These are phyloP conservation scores for Napeogenes inachia DNA, from an alignment of 2,888 invertebrate species.

Conservation along the genomic window DNA sequence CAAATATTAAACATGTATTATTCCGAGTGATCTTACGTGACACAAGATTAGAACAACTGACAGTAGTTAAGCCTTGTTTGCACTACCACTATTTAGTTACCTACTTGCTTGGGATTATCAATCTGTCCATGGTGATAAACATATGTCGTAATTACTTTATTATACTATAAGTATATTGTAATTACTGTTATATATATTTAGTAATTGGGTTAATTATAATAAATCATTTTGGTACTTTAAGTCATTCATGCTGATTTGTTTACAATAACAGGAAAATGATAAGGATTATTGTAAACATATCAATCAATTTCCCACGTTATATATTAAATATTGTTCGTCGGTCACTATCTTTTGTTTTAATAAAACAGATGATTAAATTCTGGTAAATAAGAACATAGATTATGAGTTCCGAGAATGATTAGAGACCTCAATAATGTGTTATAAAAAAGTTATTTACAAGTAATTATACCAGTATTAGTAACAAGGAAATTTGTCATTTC, in stretches of 20 bases:
- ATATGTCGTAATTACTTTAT: conserved; percentile 2
- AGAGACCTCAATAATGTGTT: too few relatives aligned
- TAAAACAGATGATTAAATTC: too few relatives aligned
- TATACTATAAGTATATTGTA: conserved; percentile 4
- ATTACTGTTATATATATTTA: background rate
- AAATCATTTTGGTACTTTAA: too few relatives aligned
- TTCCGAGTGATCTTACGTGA: conserved; percentile 39
- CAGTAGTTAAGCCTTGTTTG: conserved; percentile 50
- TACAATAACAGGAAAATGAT: too few relatives aligned
- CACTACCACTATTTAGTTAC: conserved; percentile 26
- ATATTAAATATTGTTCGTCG: conserved; percentile 34
- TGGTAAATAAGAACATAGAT: background rate
- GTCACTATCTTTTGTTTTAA: conserved; percentile 31
- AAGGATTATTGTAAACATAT: conserved; percentile 3
- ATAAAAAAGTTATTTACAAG: too few relatives aligned
- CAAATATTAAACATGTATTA: conserved; percentile 36
- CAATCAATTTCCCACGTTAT: conserved; percentile 39
- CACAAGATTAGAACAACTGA: conserved; percentile 48
- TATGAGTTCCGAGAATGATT: conserved; percentile 13
- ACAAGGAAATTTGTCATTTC: too few relatives aligned
- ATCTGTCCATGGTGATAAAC: conserved; percentile 16
- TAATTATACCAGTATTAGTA: conserved; percentile 5
- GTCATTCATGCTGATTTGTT: too few relatives aligned
- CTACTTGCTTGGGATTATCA: conserved; percentile 20
- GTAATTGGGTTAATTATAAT: too few relatives aligned